Conservation (phyloP, 2,888 invertebrate species). For the Empis stercorea region DNA sequence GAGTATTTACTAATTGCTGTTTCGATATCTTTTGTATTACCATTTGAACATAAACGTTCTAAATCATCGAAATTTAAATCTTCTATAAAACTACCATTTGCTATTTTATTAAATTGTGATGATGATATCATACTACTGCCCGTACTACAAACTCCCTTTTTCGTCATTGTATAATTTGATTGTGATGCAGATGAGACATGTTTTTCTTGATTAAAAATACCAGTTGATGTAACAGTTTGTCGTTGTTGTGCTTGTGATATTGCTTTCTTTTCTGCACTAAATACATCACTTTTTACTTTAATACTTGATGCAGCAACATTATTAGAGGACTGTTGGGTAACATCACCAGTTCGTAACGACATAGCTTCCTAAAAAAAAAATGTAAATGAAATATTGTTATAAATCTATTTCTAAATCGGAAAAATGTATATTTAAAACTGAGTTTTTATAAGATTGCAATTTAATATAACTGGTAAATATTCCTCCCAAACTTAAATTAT, state of each 20-base stretch:
- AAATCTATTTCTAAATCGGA: no score
- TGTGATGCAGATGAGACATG: conserved; percentile 61
- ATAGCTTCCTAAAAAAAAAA: conserved; percentile 58
- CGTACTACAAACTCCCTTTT: conserved; percentile 58
- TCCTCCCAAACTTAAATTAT: no score
- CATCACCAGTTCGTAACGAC: conserved; percentile 69
- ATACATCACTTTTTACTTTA: conserved; percentile 73
- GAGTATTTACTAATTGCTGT: conserved; percentile 71
- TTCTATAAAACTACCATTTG: conserved; percentile 48
- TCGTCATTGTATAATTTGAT: conserved; percentile 65
- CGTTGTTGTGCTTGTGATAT: conserved; percentile 64
- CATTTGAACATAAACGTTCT: conserved; percentile 57
- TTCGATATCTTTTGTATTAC: conserved; percentile 68
- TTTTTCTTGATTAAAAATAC: conserved; percentile 63
- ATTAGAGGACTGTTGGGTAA: conserved; percentile 74
- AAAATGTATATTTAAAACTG: neutral
- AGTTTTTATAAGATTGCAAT: no score
- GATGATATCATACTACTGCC: conserved; percentile 41
- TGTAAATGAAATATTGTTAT: conserved; percentile 2
- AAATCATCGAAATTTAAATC: conserved; percentile 68
- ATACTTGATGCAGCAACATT: conserved; percentile 73
- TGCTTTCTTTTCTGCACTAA: conserved; percentile 67
- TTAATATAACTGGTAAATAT: no score
- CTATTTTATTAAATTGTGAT: conserved; percentile 43
- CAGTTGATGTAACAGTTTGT: conserved; percentile 62